Conservation (phyloP, 2,888 invertebrate genomes). For the Agrotis exclamationis region DNA sequence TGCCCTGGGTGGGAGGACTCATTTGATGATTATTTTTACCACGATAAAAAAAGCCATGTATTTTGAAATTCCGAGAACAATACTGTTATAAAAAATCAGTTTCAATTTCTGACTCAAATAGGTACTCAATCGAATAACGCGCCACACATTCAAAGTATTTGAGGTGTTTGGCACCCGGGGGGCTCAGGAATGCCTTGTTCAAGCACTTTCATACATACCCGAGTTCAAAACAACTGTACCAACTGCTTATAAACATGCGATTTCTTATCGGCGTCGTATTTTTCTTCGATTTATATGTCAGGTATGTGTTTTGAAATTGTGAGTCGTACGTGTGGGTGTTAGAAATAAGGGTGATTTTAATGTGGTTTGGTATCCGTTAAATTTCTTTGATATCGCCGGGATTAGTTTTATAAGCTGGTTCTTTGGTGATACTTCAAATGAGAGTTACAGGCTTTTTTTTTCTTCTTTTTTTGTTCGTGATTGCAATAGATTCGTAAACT, state of each 20-base stretch:
- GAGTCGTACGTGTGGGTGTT: background rate
- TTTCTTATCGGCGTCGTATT: conserved; percentile 49
- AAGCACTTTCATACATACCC: conserved; percentile 50
- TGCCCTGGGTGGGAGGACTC: too few relatives aligned
- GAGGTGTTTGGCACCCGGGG: conserved; percentile 17
- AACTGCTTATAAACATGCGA: conserved; percentile 59
- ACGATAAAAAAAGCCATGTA: too few relatives aligned
- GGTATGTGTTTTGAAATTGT: conserved; percentile 27
- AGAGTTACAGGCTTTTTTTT: background rate
- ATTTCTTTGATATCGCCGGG: background rate
- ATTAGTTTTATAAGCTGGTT: background rate
- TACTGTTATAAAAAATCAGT: background rate
- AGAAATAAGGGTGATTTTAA: background rate
- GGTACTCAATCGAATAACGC: conserved; percentile 8
- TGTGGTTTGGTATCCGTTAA: background rate
- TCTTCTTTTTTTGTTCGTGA: background rate
- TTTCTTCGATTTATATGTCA: conserved; percentile 43
- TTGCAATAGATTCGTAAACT: background rate
- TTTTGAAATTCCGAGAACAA: background rate
- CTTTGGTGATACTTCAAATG: background rate
- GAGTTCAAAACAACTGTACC: conserved; percentile 36
- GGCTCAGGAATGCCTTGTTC: conserved; percentile 52
- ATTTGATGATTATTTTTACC: too few relatives aligned
- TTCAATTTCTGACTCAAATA: background rate
- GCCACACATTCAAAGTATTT: conserved; percentile 37